Conservation (phyloP, 2,888 invertebrate species). For the Drosophila helvetica region DNA sequence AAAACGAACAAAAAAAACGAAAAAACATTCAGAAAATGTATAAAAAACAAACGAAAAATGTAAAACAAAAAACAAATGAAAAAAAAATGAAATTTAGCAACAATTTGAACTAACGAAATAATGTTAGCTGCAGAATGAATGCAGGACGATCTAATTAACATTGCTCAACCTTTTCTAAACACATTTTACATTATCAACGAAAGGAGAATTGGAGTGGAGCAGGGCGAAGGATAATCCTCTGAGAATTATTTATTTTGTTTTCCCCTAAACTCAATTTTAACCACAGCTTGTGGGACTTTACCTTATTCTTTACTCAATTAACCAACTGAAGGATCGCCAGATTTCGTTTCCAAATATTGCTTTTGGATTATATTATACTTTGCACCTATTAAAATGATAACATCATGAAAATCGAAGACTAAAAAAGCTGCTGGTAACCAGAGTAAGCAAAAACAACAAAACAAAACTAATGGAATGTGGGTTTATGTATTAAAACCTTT, state of each 20-base stretch:
- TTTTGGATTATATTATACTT: slow-evolving; percentile 30
- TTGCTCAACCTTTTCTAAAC: slow-evolving; percentile 61
- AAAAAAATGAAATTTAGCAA: slow-evolving; percentile 61
- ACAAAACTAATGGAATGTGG: slow-evolving; percentile 53
- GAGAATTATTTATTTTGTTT: slow-evolving; percentile 52
- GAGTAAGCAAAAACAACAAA: neutral
- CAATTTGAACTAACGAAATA: slow-evolving; percentile 42
- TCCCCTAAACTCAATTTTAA: slow-evolving; percentile 40
- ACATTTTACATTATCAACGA: slow-evolving; percentile 65
- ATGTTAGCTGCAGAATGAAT: slow-evolving; percentile 15
- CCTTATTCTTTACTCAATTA: slow-evolving; percentile 35
- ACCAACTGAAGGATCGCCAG: slow-evolving; percentile 31
- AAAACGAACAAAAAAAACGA: slow-evolving; percentile 52
- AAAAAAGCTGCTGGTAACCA: slow-evolving; percentile 40
- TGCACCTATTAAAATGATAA: slow-evolving; percentile 46
- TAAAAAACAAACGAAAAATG: slow-evolving; percentile 56
- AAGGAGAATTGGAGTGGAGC: slow-evolving; percentile 29
- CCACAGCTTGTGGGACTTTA: neutral
- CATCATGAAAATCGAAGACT: slow-evolving; percentile 65
- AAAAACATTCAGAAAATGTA: slow-evolving; percentile 44
- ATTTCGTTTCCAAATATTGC: slow-evolving; percentile 12
- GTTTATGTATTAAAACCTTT: slow-evolving; percentile 52
- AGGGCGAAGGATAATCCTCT: slow-evolving; percentile 43
- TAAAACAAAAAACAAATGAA: slow-evolving; percentile 44
- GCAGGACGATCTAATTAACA: slow-evolving; percentile 41